phyloP scores from a whole-genome alignment of 2,888 invertebrate species.

The Strigamia transsilvanica region DNA sequence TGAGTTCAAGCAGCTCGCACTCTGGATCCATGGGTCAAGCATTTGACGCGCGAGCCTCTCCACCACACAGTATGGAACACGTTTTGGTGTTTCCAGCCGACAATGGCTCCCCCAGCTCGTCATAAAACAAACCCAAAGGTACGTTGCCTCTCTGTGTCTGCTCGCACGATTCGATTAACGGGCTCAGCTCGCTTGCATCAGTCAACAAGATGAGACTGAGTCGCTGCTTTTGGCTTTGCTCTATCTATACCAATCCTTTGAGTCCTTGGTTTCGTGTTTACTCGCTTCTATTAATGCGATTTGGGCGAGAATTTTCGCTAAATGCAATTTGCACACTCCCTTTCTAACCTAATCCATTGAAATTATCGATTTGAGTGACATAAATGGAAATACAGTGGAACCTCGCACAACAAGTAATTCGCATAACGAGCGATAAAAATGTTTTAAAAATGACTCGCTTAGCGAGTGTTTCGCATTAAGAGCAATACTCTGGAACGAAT shows the following conservation, averaged over 20 bases:
- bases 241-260: constrained; percentile 19
- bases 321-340: not conserved
- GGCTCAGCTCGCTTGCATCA: not conserved
- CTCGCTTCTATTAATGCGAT: constrained; percentile 16
- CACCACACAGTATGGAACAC: constrained; percentile 55
- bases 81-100: constrained; percentile 54
- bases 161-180: constrained; percentile 10
- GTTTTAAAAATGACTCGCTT: too few relatives aligned
- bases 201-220: constrained; percentile 3
- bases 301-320: not conserved
- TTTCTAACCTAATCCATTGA: not conserved
- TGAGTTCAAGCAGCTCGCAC: constrained; percentile 82
- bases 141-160: not conserved
- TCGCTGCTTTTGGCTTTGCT: not conserved
- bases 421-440: too few relatives aligned
- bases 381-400: too few relatives aligned
- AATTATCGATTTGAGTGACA: too few relatives aligned
- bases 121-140: not conserved
- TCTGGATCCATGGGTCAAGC: constrained; percentile 79
- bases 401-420: too few relatives aligned
- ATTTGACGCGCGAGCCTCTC: constrained; percentile 65
- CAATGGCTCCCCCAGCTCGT: constrained; percentile 51
- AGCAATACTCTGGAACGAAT: too few relatives aligned
- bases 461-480: too few relatives aligned
- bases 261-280: constrained; percentile 10